Evolutionary conservation across 2,888 invertebrate species (phyloP).

Genomic region (Acronicta alni): DNA sequence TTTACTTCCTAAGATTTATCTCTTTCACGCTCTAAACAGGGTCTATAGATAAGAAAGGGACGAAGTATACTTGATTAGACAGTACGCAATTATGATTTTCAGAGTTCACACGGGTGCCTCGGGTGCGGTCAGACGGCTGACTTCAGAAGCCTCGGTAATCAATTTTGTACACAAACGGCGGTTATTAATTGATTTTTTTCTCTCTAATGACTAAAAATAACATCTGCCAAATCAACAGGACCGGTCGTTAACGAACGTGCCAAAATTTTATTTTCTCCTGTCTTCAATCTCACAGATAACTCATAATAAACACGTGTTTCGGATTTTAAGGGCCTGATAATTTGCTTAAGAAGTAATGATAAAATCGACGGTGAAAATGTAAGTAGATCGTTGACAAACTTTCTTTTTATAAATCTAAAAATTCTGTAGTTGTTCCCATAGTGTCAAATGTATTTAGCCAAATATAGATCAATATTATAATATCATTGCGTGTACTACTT

Average conservation of each 20-base stretch:
- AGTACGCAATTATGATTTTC: constrained; percentile 79
- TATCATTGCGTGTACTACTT: too few relatives aligned
- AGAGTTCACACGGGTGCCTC: constrained; percentile 82
- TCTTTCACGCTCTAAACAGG: constrained; percentile 61
- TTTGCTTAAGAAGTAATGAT: constrained; percentile 20
- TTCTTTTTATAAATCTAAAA: too few relatives aligned
- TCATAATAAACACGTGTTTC: constrained; percentile 49
- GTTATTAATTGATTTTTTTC: constrained; percentile 85
- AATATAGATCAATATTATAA: background rate
- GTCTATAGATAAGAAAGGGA: constrained; percentile 64
- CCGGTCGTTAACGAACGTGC: constrained; percentile 83
- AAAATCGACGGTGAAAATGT: constrained; percentile 10
- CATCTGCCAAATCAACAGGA: constrained; percentile 83
- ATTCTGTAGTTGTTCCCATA: too few relatives aligned
- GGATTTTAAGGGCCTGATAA: constrained; percentile 29
- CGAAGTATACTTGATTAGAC: constrained; percentile 73
- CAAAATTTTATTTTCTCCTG: constrained; percentile 67
- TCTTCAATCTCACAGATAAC: constrained; percentile 56
- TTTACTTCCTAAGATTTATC: constrained; percentile 78
- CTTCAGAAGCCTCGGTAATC: constrained; percentile 86
- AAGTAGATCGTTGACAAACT: background rate
- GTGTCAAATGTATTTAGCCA: too few relatives aligned
- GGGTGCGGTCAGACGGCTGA: constrained; percentile 75
- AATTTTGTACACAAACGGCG: constrained; percentile 87
- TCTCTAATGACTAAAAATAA: constrained; percentile 84